Conservation (phyloP, 2,113 vertebrate species). For the Edolisoma coerulescens region DNA sequence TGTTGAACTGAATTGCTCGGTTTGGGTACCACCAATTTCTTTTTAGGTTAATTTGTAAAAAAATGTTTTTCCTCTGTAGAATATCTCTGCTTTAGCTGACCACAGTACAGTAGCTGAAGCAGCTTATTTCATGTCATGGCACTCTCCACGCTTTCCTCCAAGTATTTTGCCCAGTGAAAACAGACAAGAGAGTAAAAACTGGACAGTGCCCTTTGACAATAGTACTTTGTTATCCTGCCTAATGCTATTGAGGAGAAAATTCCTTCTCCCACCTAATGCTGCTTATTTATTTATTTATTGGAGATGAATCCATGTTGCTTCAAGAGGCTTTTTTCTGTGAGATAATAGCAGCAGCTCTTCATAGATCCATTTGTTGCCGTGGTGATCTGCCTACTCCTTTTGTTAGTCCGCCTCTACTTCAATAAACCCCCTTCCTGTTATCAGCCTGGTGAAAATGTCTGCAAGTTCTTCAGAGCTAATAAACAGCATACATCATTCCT, state of each 20-base stretch:
- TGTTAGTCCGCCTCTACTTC: conserved; percentile 80
- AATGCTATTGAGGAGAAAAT: conserved; percentile 60
- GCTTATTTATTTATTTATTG: conserved; percentile 83
- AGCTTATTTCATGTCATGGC: not conserved
- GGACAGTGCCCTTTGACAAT: conserved; percentile 57
- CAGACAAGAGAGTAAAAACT: conserved; percentile 36
- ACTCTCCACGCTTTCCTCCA: not conserved
- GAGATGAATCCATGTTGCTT: conserved; percentile 80
- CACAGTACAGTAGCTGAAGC: not conserved
- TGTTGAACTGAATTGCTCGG: not conserved
- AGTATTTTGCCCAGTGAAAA: conserved; percentile 13
- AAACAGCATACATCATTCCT: conserved; percentile 79
- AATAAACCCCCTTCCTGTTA: conserved; percentile 89
- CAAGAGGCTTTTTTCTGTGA: conserved; percentile 90
- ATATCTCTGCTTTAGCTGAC: not conserved
- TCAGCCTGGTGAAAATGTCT: conserved; percentile 83
- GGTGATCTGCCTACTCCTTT: conserved; percentile 89
- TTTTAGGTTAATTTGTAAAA: not conserved
- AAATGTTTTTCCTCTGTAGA: not conserved
- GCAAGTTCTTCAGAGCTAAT: conserved; percentile 84
- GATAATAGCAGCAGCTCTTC: conserved; percentile 93
- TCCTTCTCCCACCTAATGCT: conserved; percentile 65
- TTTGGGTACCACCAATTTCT: not conserved
- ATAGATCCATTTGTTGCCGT: conserved; percentile 98
- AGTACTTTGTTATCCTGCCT: conserved; percentile 20